Evolutionary conservation across 2,797 vertebrate species (phyloP), one percentile per base, ranked within the genome.

Genomic region (Myotis findleyi): DNA sequence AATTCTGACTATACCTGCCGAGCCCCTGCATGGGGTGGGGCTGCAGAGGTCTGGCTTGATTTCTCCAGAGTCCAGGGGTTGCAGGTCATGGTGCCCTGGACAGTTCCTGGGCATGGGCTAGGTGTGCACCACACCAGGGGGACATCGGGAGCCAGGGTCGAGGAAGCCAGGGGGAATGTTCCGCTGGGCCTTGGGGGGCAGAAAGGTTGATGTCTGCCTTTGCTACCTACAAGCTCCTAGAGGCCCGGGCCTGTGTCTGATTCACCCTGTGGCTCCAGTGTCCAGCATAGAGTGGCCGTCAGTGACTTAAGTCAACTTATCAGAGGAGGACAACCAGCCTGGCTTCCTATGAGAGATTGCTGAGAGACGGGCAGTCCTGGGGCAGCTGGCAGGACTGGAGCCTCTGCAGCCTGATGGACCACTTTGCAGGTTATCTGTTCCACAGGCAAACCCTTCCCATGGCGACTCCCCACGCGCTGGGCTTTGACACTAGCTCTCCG

Each of bases 391-490:
- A 10, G 30, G 51, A 1, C 20, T 23, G 76, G 62, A 16, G 36
- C 12, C 23, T 57, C 79, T 33, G 47, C 17, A 49, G 87, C 81
- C 51, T 0, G 0, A 8, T 10, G 44, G 20, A 38, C 49, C 25
- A 0, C 44, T 36, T 12, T 4, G 3, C 69, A 6, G 23, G n/a
- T 12, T 51, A 3, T 49, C 17, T 38, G 18, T 21, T 49, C 79
- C 27, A 25, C 14, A 49, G 79, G 36, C 33, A 38, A 30, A 76
- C 10, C 6, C 0, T 1, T 57, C 11, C 5, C 17, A 0, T 3
- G 30, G 25, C n/a, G 3, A 0, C 11, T 23, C 21, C 17, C 27
- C 1, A 4, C 1, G 8, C 0, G 0, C 57, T 7, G 11, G 53
- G 53, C 62, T 38, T 11, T 12, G 76, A 27, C 0, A 0, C 7